Evolutionary conservation across 37 sponge, comb jelly and placozoan genomes (phyloP).

Genomic region (Sycon ciliatum): DNA sequence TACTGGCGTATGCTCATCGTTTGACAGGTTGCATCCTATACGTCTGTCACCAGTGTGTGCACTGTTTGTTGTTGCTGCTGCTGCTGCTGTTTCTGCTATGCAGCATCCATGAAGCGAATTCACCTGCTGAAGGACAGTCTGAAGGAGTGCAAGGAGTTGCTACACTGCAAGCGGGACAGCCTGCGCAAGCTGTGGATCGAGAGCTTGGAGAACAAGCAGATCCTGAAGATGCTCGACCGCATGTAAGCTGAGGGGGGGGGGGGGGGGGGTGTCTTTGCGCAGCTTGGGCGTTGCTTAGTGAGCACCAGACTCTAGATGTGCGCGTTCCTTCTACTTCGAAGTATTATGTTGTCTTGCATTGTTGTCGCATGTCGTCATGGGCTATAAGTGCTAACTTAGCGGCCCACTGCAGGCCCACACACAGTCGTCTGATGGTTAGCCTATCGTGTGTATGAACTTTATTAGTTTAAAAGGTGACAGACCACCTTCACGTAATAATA

Average conservation of each 20-base stretch:
- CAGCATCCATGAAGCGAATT: conserved; percentile 48
- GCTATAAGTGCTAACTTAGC: not conserved
- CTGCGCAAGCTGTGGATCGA: conserved; percentile 80
- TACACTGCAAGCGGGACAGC: conserved; percentile 76
- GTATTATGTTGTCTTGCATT: no score
- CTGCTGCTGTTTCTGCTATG: not conserved
- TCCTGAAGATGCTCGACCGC: conserved; percentile 58
- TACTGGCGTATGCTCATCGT: no score
- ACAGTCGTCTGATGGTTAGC: no score
- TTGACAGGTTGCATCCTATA: not conserved
- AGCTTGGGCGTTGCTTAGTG: no score
- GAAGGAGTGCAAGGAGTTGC: conserved; percentile 47
- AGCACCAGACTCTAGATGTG: conserved; percentile 2
- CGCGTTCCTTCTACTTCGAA: not conserved
- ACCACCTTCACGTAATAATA: no score
- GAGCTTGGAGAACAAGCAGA: conserved; percentile 70
- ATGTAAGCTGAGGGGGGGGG: conserved; percentile 51
- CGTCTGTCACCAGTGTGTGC: not conserved
- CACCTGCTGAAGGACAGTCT: conserved; percentile 43
- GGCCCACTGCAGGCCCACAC: not conserved
- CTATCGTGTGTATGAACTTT: no score
- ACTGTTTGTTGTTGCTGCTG: not conserved
- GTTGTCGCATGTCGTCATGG: not conserved
- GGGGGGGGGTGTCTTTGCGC: no score
- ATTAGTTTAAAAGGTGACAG: no score